Base-by-base conservation (phyloP, 2,797 vertebrate species). In the Luscinia megarhynchos region DNA sequence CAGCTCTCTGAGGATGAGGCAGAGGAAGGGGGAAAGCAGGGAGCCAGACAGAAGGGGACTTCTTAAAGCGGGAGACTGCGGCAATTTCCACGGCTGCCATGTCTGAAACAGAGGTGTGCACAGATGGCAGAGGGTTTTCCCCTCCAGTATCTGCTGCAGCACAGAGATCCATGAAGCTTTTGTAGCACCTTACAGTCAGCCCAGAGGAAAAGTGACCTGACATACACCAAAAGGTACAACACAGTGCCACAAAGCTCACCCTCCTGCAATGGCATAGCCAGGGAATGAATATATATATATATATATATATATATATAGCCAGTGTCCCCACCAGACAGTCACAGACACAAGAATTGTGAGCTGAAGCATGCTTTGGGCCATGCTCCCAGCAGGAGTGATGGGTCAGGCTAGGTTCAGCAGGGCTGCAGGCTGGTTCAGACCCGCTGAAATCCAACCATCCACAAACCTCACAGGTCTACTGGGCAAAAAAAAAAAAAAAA, bases 341-440 rank as follows among this genome's bases (percentile, higher is more conserved):
- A 75, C 0, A 0, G 43, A 80, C 55, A 62, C 2, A 3, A 67
- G 45, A 1, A 1, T 10, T 0, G 0, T 29, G 58, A 86, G 74
- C 29, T n/a, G 34, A 58, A 80, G 54, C 19, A 16, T 30, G 17
- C 40, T 92, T 10, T 23, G 41, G 48, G 74, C 27, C 54, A 38
- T 0, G 0, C 32, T 90, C 53, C 82, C 53, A 61, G 68, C 3
- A 4, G 22, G 16, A 18, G 3, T 41, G 38, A 70, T 26, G 29
- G 76, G 46, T 73, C 67, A 83, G n/a, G 53, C 21, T 53, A 7
- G 26, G n/a, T 29, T 67, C 82, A 87, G 11, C 29, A 46, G 41
- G 68, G 34, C 38, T 34, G 43, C 34, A 67, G 51, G 18, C 51
- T 87, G 57, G 26, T 68, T 89, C 43, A 87, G 26, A 87, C 12